phyloP scores from a whole-genome alignment of 2,797 vertebrate species.

The Chaenodraco wilsoni region DNA sequence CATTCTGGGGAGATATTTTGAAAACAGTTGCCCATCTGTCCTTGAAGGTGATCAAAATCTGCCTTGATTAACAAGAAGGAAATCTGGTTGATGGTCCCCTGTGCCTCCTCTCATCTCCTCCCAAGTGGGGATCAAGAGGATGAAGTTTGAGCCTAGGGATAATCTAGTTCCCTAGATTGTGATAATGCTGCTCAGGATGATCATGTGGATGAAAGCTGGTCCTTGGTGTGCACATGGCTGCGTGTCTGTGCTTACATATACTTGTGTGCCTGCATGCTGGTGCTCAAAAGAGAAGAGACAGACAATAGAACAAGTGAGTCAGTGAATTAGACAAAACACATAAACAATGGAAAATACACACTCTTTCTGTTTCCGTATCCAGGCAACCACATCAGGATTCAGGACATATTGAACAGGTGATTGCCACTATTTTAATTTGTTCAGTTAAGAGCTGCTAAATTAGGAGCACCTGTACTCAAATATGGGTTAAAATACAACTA shows the following conservation, averaged over 20 bases:
- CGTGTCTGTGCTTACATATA: conserved; percentile 26
- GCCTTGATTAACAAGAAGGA: conserved; percentile 78
- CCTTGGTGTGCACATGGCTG: conserved; percentile 19
- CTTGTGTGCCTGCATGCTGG: conserved; percentile 32
- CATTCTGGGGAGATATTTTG: conserved; percentile 48
- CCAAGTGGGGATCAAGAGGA: conserved; percentile 76
- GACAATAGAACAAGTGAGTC: conserved; percentile 48
- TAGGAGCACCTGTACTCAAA: conserved; percentile 10
- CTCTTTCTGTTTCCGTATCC: conserved; percentile 64
- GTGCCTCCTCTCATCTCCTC: conserved; percentile 69
- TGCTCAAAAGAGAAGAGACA: conserved; percentile 50
- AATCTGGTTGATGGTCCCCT: conserved; percentile 64
- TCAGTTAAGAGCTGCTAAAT: conserved; percentile 34
- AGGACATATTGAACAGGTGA: conserved; percentile 66
- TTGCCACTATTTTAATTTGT: conserved; percentile 44
- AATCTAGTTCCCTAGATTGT: conserved; percentile 82
- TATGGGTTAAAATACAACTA: conserved; percentile 27
- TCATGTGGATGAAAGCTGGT: conserved; percentile 63
- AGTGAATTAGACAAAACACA: conserved; percentile 45
- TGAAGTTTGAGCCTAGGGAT: conserved; percentile 78
- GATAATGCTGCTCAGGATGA: conserved; percentile 81
- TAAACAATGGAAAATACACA: conserved; percentile 34
- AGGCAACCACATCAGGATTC: conserved; percentile 76
- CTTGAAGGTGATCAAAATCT: conserved; percentile 80
- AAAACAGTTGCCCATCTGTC: conserved; percentile 82